phyloP scores from a whole-genome alignment of 2,113 vertebrate genomes.

The Lichenostomus cassidix region DNA sequence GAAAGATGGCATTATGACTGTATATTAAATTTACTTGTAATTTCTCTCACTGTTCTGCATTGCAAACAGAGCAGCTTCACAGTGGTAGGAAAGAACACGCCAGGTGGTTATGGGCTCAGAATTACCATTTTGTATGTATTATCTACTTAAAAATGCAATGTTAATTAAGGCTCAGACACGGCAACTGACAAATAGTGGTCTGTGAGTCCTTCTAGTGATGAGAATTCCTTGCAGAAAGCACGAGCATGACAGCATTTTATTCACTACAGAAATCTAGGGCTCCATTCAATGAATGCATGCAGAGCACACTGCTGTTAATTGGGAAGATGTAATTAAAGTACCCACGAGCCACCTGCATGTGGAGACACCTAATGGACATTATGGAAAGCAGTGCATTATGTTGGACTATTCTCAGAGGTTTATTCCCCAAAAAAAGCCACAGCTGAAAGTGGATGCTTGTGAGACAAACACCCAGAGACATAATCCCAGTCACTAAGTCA shows the following conservation, averaged over 20 bases:
- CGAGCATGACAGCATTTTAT: background rate
- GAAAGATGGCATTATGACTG: slow-evolving; percentile 10
- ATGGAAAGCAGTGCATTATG: background rate
- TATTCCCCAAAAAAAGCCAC: background rate
- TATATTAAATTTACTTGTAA: slow-evolving; percentile 35
- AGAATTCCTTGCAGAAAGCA: slow-evolving; percentile 2
- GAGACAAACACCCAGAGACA: accelerated
- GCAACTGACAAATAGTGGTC: background rate
- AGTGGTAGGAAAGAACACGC: slow-evolving; percentile 15
- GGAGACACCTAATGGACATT: slow-evolving; percentile 39
- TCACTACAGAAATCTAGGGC: slow-evolving; percentile 27
- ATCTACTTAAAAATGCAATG: background rate
- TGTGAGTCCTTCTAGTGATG: background rate
- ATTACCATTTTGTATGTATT: slow-evolving; percentile 45
- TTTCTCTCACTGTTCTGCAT: slow-evolving; percentile 39
- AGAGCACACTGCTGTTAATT: background rate
- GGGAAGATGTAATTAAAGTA: slow-evolving; percentile 33
- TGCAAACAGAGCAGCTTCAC: slow-evolving; percentile 7
- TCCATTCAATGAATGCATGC: background rate
- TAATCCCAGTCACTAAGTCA: background rate
- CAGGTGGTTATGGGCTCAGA: slow-evolving; percentile 29
- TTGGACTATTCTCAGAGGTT: background rate
- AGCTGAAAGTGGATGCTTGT: background rate
- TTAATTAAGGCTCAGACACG: slow-evolving; percentile 22
- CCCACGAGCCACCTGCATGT: background rate